Percentiles rank a stretch among this genome's conserved stretches.
Conservation (phyloP, 2,113 vertebrate genomes). For the Macquaria ambigua region DNA sequence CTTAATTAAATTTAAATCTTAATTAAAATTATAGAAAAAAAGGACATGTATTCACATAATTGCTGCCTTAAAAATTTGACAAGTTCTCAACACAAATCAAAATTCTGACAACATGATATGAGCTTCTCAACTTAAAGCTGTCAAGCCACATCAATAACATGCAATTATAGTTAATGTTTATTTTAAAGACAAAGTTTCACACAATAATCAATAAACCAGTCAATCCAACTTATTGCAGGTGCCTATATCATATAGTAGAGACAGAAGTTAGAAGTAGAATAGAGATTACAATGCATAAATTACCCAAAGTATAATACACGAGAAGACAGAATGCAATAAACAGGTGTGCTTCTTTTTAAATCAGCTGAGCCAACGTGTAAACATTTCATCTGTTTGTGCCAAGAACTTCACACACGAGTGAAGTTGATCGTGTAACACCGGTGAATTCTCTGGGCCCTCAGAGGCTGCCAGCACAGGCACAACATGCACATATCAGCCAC, state of each 20-base stretch:
- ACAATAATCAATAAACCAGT: conserved; percentile 2
- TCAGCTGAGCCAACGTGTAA: conserved; percentile 12
- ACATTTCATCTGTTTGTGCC: conserved; percentile 8
- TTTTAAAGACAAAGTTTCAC: not conserved
- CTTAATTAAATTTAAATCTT: not conserved
- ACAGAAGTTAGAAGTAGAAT: not conserved
- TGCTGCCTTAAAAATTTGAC: not conserved
- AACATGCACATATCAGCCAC: conserved; percentile 26
- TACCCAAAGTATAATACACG: not conserved
- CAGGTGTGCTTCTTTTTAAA: conserved; percentile 1
- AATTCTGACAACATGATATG: not conserved
- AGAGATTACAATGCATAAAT: not conserved
- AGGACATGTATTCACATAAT: not conserved
- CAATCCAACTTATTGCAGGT: not conserved
- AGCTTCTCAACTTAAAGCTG: not conserved
- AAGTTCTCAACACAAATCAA: not conserved
- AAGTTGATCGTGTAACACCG: conserved; percentile 33
- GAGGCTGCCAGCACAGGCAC: conserved; percentile 27
- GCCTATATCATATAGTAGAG: not conserved
- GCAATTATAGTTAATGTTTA: not conserved
- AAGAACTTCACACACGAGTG: conserved; percentile 15
- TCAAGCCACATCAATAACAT: not conserved
- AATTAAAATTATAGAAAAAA: not conserved
- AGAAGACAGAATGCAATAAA: not conserved
- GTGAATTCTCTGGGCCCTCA: conserved; percentile 57